These are phyloP conservation scores for Styela clava DNA, from an alignment of 23 tunicate species.

Conservation along the genomic window DNA sequence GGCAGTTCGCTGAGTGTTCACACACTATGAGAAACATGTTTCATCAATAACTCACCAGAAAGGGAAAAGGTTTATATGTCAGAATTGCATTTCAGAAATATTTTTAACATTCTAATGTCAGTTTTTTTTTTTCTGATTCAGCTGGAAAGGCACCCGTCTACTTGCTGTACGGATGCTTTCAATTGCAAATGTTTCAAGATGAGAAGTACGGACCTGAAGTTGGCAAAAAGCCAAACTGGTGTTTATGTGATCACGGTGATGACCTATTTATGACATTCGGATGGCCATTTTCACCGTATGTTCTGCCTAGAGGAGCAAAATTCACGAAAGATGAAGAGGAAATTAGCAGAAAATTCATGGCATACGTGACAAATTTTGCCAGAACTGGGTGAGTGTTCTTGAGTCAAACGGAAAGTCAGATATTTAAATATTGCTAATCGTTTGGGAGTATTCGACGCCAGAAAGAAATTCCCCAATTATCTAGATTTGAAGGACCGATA, in stretches of 20 bases:
- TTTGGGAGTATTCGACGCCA: too few species aligned
- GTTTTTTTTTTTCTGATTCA: too few species aligned
- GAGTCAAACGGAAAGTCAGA: too few species aligned
- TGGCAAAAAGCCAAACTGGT: slow-evolving; percentile 24
- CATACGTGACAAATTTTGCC: slow-evolving; percentile 39
- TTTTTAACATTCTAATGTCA: too few species aligned
- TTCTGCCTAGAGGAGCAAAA: slow-evolving; percentile 7
- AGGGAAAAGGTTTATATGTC: too few species aligned
- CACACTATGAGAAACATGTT: too few species aligned
- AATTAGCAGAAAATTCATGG: slow-evolving; percentile 34
- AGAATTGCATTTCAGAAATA: too few species aligned
- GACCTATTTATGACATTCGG: slow-evolving; percentile 39
- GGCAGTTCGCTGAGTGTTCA: too few species aligned
- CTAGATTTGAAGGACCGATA: too few species aligned
- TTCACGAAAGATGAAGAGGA: slow-evolving; percentile 26
- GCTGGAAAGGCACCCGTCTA: background rate
- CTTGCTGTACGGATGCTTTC: background rate
- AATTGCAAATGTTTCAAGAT: slow-evolving; percentile 21
- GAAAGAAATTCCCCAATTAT: too few species aligned
- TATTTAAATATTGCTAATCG: too few species aligned
- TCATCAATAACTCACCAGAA: too few species aligned
- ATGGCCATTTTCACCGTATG: slow-evolving; percentile 21
- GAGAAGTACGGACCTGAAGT: background rate
- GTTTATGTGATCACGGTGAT: slow-evolving; percentile 20
- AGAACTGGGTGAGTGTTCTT: slow-evolving; percentile 38